A percentile compares a stretch with the other conserved stretches of the same genome.
phyloP scores from a whole-genome alignment of 2,888 invertebrate genomes.

The Alloscopus bannaensis region DNA sequence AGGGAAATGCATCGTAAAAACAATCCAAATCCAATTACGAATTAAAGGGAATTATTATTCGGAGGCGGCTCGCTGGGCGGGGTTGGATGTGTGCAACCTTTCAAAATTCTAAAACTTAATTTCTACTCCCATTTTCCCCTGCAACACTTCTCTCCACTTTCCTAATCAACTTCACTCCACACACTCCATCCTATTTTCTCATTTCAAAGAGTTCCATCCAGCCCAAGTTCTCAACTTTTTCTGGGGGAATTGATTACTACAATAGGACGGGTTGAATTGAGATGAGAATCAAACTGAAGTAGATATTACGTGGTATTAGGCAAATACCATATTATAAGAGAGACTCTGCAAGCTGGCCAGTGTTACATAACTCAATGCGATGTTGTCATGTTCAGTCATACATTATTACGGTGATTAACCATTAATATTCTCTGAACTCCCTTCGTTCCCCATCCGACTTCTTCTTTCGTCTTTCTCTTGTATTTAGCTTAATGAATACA shows the following conservation, averaged over 20 bases:
- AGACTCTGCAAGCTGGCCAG: too few species aligned
- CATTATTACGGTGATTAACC: slow-evolving; percentile 56
- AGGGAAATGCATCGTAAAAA: slow-evolving; percentile 54
- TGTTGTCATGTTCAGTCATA: slow-evolving; percentile 50
- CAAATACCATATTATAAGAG: slow-evolving; percentile 20
- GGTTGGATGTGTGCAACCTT: slow-evolving; percentile 62
- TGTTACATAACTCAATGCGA: slow-evolving; percentile 48
- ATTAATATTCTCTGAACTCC: slow-evolving; percentile 56
- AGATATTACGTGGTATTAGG: neutral
- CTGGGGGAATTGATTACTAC: slow-evolving; percentile 19
- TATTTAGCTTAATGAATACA: slow-evolving; percentile 61
- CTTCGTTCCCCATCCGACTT: slow-evolving; percentile 37
- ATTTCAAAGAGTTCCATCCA: slow-evolving; percentile 27
- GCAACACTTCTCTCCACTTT: slow-evolving; percentile 23
- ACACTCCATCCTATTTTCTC: slow-evolving; percentile 7
- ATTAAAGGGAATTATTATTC: slow-evolving; percentile 67
- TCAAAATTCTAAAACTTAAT: slow-evolving; percentile 62
- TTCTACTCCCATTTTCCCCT: slow-evolving; percentile 57
- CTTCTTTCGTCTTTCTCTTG: slow-evolving; percentile 21
- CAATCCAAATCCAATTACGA: slow-evolving; percentile 66
- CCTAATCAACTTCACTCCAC: slow-evolving; percentile 24
- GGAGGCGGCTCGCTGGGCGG: slow-evolving; percentile 60
- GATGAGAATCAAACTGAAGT: slow-evolving; percentile 39
- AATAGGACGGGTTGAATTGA: slow-evolving; percentile 41
- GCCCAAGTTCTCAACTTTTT: slow-evolving; percentile 20